A percentile compares a stretch with the other conserved stretches of the same genome.
Evolutionary conservation across 2,113 vertebrate species (phyloP).

Genomic region (Rhinoptilus africanus): DNA sequence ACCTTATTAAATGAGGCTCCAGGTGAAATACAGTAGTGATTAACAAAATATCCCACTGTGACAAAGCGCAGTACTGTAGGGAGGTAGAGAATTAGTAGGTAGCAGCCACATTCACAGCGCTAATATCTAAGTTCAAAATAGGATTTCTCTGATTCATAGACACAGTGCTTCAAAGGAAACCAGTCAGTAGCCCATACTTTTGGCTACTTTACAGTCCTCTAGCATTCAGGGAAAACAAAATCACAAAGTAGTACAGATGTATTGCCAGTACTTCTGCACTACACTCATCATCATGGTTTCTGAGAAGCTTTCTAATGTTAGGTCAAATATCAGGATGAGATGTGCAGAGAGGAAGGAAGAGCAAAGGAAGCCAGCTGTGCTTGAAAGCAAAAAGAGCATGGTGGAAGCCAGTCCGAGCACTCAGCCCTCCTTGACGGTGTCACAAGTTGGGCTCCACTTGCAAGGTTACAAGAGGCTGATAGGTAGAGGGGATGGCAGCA

Average conservation of each 20-base stretch:
- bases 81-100: background rate
- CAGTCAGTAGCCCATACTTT: background rate
- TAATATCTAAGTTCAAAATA: background rate
- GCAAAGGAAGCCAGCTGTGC: background rate
- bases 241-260: background rate
- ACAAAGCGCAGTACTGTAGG: background rate
- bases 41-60: conserved; percentile 1
- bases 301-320: background rate
- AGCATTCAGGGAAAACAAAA: background rate
- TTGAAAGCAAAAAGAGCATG: background rate
- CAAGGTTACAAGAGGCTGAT: background rate
- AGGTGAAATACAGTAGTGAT: conserved; percentile 23
- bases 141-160: background rate
- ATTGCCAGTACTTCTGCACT: background rate
- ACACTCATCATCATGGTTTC: background rate
- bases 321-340: background rate
- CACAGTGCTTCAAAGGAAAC: background rate
- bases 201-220: background rate
- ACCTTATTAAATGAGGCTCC: conserved; percentile 20
- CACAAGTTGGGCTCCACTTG: background rate
- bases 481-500: background rate
- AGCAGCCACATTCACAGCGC: background rate
- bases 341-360: background rate
- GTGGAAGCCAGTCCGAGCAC: background rate
- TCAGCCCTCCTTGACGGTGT: background rate